Evolutionary conservation across 2,797 vertebrate genomes (phyloP).

Genomic region (Clarias fuscus): DNA sequence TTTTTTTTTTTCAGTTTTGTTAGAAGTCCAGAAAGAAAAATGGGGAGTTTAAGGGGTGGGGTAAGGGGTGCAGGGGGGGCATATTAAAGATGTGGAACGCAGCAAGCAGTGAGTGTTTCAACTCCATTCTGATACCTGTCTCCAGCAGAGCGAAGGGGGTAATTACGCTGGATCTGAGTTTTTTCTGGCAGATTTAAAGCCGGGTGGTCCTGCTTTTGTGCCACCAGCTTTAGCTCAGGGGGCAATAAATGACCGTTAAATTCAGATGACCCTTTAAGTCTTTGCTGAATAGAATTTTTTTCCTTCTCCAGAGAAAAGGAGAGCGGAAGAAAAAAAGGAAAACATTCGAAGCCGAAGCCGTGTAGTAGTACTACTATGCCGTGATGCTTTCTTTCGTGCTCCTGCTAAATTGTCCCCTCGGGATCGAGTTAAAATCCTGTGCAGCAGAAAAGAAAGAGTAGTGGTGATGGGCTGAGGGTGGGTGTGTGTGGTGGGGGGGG

Average conservation of each 20-base stretch:
- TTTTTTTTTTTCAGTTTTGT: constrained; percentile 19
- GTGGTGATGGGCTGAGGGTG: constrained; percentile 17
- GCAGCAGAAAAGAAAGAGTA: not conserved
- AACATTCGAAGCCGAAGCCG: constrained; percentile 61
- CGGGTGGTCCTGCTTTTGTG: constrained; percentile 73
- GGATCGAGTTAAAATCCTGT: constrained; percentile 40
- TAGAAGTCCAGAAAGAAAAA: constrained; percentile 25
- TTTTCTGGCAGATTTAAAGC: constrained; percentile 66
- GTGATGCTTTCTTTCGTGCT: constrained; percentile 61
- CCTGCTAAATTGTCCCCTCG: constrained; percentile 56
- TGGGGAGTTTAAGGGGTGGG: not conserved
- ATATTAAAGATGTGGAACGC: constrained; percentile 24
- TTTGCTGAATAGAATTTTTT: constrained; percentile 66
- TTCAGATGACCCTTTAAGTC: constrained; percentile 75
- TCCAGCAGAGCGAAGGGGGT: constrained; percentile 41
- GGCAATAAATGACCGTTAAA: constrained; percentile 78
- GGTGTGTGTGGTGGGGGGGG: constrained; percentile 24
- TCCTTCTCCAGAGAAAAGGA: constrained; percentile 25
- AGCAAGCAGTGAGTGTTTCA: constrained; percentile 30
- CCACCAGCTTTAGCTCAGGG: constrained; percentile 65
- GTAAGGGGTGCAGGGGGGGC: not conserved
- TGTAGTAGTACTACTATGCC: constrained; percentile 57
- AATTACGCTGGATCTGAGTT: constrained; percentile 64
- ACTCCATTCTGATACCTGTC: constrained; percentile 50
- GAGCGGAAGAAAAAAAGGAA: constrained; percentile 48